phyloP scores from a whole-genome alignment of 2,797 vertebrate species.

The Florisuga fusca region DNA sequence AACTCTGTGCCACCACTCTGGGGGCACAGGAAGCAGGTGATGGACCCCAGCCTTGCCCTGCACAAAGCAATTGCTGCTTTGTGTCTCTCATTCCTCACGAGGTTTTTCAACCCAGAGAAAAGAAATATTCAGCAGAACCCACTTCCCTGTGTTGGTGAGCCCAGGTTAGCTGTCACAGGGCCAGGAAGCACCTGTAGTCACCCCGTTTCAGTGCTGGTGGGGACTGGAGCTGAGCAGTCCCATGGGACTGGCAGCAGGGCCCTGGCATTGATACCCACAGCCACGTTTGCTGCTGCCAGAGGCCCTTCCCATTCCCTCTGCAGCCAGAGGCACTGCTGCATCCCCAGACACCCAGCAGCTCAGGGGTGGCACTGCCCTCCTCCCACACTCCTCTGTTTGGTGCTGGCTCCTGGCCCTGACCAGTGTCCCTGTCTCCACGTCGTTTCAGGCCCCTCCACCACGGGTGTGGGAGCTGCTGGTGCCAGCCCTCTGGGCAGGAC shows the following conservation, averaged over 20 bases:
- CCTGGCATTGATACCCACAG: rapidly evolving
- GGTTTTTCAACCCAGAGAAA: background rate
- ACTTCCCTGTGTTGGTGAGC: rapidly evolving
- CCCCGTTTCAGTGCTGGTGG: rapidly evolving
- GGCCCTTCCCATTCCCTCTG: background rate
- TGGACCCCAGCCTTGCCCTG: background rate
- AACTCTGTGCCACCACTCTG: background rate
- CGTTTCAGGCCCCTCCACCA: rapidly evolving
- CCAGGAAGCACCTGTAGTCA: background rate
- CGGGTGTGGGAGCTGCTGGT: background rate
- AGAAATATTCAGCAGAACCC: background rate
- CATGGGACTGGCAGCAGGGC: background rate
- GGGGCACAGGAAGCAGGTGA: rapidly evolving
- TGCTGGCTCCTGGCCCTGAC: background rate
- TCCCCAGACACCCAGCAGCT: background rate
- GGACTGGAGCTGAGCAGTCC: background rate
- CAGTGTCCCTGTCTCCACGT: background rate
- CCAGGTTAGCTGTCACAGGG: background rate
- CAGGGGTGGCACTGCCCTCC: background rate
- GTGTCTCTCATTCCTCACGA: background rate
- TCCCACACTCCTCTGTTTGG: background rate
- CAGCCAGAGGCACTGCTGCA: background rate
- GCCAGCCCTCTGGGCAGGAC: rapidly evolving
- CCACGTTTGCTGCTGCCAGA: rapidly evolving
- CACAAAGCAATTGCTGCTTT: background rate